phyloP scores from a whole-genome alignment of 2,113 vertebrate genomes.

The Pangasianodon gigas region DNA sequence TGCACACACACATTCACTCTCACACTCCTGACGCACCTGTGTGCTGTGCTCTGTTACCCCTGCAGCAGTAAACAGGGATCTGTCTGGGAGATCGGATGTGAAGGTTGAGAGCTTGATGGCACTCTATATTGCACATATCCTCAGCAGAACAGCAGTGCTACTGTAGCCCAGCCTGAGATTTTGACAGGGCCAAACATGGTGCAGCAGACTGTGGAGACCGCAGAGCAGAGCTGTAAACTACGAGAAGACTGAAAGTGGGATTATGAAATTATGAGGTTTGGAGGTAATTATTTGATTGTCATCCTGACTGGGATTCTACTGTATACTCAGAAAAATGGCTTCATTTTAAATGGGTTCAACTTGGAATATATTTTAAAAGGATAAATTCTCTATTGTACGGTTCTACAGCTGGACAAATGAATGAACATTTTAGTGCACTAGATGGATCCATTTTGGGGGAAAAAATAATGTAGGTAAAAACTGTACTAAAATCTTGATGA shows the following conservation, averaged over 20 bases:
- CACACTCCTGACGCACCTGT: conserved; percentile 15
- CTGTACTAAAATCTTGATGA: not conserved
- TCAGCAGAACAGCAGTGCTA: conserved; percentile 7
- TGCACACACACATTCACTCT: not conserved
- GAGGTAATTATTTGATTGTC: not conserved
- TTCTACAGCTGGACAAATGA: not conserved
- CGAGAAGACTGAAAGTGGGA: not conserved
- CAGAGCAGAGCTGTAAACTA: not conserved
- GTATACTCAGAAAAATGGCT: not conserved
- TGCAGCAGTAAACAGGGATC: conserved; percentile 14
- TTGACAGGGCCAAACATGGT: not conserved
- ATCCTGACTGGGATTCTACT: not conserved
- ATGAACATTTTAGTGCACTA: not conserved
- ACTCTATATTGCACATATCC: not conserved
- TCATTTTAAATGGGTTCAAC: not conserved
- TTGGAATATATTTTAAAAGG: not conserved
- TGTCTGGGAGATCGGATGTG: conserved; percentile 3
- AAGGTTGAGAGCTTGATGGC: conserved; percentile 8
- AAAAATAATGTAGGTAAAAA: not conserved
- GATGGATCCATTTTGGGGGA: not conserved
- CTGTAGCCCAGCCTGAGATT: not conserved
- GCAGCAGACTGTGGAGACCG: not conserved
- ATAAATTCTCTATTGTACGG: not conserved
- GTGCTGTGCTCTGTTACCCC: not conserved
- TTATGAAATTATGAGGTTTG: not conserved